Evolutionary conservation across 2,797 vertebrate species (phyloP).

Genomic region (Rhyacichthys aspro): DNA sequence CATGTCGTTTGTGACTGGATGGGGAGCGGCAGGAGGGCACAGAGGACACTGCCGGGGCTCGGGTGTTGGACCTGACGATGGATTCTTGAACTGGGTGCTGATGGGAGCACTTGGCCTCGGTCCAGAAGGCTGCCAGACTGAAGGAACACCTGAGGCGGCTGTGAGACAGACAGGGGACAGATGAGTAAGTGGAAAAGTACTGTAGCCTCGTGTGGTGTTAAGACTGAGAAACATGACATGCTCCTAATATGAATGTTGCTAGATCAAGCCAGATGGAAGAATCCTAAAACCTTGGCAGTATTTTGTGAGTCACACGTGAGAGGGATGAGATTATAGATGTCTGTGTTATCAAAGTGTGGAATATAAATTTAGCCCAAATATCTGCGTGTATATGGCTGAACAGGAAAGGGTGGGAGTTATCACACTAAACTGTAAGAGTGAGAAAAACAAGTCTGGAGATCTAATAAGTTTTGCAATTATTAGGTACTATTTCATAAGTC

Average conservation of each 20-base stretch:
- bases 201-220: conserved; percentile 11
- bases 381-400: too few relatives aligned
- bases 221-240: not conserved
- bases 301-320: too few relatives aligned
- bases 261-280: too few relatives aligned
- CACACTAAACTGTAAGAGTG: too few relatives aligned
- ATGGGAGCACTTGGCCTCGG: conserved; percentile 23
- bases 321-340: not conserved
- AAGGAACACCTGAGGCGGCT: conserved; percentile 30
- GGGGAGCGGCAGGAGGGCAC: conserved; percentile 5
- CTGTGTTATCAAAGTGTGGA: not conserved
- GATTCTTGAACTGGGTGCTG: conserved; percentile 27
- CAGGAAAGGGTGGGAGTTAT: too few relatives aligned
- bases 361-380: not conserved
- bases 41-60: conserved; percentile 17
- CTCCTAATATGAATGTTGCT: too few relatives aligned
- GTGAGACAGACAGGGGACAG: conserved; percentile 11
- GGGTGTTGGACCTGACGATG: conserved; percentile 29
- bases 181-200: conserved; percentile 51
- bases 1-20: conserved; percentile 1
- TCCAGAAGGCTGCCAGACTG: conserved; percentile 26
- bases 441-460: too few relatives aligned
- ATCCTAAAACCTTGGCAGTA: too few relatives aligned
- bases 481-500: too few relatives aligned
- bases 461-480: too few relatives aligned